These are phyloP conservation scores for Rhadina sibilatrix DNA, from an alignment of 2,113 vertebrate species.

Conservation along the genomic window DNA sequence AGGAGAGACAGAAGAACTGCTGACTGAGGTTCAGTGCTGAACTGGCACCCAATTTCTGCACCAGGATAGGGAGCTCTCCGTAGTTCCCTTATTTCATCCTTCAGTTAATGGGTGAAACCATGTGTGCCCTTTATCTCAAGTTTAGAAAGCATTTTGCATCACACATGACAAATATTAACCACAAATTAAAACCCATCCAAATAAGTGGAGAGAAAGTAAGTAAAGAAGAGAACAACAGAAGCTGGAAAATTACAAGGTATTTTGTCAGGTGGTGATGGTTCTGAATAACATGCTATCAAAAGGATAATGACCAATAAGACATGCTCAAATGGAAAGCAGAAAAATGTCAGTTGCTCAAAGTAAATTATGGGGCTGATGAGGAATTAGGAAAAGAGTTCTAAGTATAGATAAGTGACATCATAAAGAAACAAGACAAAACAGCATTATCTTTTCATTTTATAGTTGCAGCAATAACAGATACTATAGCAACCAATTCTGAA, in stretches of 20 bases:
- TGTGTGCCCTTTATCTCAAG: not conserved
- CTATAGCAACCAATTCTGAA: not conserved
- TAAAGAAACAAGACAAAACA: not conserved
- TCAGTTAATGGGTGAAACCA: not conserved
- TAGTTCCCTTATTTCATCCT: not conserved
- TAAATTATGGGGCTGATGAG: not conserved
- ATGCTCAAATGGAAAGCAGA: not conserved
- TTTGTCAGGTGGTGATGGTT: not conserved
- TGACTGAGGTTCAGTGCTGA: not conserved
- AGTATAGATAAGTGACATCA: not conserved
- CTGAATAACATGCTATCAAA: not conserved
- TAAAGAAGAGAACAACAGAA: not conserved
- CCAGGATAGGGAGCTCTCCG: not conserved
- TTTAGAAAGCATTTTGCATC: not conserved
- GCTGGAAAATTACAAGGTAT: not conserved
- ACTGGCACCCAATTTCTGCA: not conserved
- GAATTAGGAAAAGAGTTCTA: not conserved
- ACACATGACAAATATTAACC: not conserved
- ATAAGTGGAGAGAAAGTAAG: not conserved
- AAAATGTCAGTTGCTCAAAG: not conserved
- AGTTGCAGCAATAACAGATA: not conserved
- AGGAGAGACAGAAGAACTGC: not conserved
- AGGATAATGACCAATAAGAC: not conserved
- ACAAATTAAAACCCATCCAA: not conserved
- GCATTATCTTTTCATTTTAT: not conserved